These are phyloP conservation scores for Caenorhabditis wallacei DNA, from an alignment of 2,888 invertebrate genomes.

Conservation along the genomic window DNA sequence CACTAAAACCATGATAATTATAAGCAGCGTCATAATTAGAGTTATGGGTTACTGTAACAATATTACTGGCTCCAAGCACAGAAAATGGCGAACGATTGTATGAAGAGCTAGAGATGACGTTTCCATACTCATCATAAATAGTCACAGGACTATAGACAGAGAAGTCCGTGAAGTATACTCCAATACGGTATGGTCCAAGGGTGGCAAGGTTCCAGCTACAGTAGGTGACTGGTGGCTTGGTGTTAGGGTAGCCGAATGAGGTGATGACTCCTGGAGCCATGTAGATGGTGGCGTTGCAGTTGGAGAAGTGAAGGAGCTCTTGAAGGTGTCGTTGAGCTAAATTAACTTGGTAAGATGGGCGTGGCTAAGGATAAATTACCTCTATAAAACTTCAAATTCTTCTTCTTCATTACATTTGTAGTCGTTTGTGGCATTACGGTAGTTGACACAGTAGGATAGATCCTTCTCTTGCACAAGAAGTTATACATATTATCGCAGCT, in stretches of 20 bases:
- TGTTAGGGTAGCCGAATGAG: conserved; percentile 3
- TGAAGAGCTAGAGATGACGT: not conserved
- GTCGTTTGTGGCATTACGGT: not conserved
- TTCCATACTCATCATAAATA: conserved; percentile 5
- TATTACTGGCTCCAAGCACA: not conserved
- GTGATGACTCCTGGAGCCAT: conserved; percentile 13
- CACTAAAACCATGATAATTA: not conserved
- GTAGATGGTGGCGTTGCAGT: not conserved
- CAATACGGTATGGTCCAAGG: conserved; percentile 9
- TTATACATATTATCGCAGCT: not conserved
- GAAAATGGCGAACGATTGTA: not conserved
- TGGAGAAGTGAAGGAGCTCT: not conserved
- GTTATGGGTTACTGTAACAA: not conserved
- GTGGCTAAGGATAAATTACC: no score
- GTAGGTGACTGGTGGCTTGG: not conserved
- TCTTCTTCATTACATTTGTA: not conserved
- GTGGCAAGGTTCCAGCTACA: not conserved
- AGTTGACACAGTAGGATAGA: not conserved
- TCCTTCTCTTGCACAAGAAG: conserved; percentile 23
- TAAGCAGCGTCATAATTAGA: not conserved
- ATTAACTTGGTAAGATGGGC: no score
- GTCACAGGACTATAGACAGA: not conserved
- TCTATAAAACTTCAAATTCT: no score
- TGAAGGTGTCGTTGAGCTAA: not conserved
- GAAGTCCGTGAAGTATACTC: conserved; percentile 9